Evolutionary conservation across 30 jellyfish, hydroid and myxozoan species (phyloP).

Genomic region (Pseudorhiza aurosa): DNA sequence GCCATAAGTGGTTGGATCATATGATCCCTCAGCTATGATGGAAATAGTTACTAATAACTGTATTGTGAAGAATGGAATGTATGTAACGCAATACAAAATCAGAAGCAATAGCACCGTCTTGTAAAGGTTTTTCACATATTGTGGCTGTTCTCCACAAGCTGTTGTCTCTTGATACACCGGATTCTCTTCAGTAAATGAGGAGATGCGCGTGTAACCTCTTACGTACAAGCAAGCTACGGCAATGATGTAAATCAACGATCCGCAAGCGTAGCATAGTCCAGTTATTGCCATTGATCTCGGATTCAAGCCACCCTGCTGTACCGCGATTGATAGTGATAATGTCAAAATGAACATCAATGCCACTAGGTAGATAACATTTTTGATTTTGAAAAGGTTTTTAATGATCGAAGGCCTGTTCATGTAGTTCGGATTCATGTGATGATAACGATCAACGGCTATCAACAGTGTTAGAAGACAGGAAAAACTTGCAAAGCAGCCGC

Average conservation of each 20-base stretch:
- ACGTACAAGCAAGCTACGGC: neutral
- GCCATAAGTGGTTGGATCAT: neutral
- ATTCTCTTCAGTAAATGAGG: neutral
- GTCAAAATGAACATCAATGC: neutral
- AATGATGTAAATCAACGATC: neutral
- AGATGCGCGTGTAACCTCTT: slow-evolving; percentile 4
- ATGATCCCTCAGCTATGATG: neutral
- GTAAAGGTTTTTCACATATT: slow-evolving; percentile 1
- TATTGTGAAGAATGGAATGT: neutral
- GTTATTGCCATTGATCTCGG: neutral
- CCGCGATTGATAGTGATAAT: neutral
- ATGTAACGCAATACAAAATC: neutral
- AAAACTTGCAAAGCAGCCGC: neutral
- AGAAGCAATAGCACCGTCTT: slow-evolving; percentile 5
- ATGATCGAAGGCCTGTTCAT: neutral
- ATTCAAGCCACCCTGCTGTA: no score
- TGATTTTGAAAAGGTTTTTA: neutral
- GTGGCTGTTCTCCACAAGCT: slow-evolving; percentile 16
- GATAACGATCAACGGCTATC: slow-evolving; percentile 13
- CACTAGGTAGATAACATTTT: neutral
- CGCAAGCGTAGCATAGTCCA: no score
- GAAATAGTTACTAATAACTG: neutral
- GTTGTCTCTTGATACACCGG: slow-evolving; percentile 4
- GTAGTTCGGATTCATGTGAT: slow-evolving; percentile 14
- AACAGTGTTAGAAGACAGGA: neutral